phyloP scores from a whole-genome alignment of 2,797 vertebrate genomes.

The Cyprinodon diabolis region DNA sequence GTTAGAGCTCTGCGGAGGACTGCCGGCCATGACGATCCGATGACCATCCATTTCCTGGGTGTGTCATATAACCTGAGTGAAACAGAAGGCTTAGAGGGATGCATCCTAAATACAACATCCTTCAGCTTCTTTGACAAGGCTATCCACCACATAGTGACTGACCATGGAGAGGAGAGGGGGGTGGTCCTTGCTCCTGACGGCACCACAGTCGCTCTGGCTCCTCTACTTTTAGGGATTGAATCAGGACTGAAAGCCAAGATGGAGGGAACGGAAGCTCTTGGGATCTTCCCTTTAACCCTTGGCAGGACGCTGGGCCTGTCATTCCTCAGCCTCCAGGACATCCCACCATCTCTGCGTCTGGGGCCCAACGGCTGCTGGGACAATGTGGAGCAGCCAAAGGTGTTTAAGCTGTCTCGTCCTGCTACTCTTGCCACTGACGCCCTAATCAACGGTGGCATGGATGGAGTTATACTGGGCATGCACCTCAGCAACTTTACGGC shows the following conservation, averaged over 20 bases:
- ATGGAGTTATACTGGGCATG: conserved; percentile 83
- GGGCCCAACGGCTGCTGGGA: conserved; percentile 89
- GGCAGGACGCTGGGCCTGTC: conserved; percentile 76
- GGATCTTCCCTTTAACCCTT: conserved; percentile 76
- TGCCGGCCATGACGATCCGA: conserved; percentile 53
- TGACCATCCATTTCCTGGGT: conserved; percentile 71
- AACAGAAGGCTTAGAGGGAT: conserved; percentile 35
- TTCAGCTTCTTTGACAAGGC: conserved; percentile 71
- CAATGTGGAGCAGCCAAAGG: conserved; percentile 68
- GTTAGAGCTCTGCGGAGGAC: conserved; percentile 58
- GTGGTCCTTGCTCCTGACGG: conserved; percentile 86
- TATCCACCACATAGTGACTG: conserved; percentile 61
- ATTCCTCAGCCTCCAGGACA: conserved; percentile 74
- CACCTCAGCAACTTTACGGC: conserved; percentile 49
- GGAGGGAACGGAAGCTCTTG: conserved; percentile 36
- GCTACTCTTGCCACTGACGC: conserved; percentile 79
- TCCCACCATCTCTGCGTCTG: conserved; percentile 47
- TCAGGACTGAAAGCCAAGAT: conserved; percentile 69
- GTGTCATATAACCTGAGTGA: conserved; percentile 29
- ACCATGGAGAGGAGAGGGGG: conserved; percentile 77
- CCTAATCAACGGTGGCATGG: conserved; percentile 87
- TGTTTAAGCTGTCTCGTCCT: conserved; percentile 76
- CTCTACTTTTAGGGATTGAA: conserved; percentile 83
- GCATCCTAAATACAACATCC: conserved; percentile 65
- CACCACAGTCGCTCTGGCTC: conserved; percentile 83